phyloP scores from a whole-genome alignment of 2,888 invertebrate genomes.

The Phaedon cochleariae region DNA sequence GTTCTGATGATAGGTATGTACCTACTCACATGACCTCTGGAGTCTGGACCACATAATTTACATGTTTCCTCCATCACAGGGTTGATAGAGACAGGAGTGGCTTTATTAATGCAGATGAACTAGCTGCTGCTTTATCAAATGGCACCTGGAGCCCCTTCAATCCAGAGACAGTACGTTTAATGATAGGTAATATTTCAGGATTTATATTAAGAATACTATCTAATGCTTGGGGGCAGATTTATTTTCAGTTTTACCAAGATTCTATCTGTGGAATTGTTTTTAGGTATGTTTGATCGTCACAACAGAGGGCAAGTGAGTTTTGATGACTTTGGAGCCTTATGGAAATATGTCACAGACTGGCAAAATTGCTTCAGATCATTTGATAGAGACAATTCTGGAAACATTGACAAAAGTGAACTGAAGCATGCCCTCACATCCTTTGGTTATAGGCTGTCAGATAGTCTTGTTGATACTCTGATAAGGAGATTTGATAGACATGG shows the following conservation, averaged over 20 bases:
- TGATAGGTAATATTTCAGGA: constrained; percentile 79
- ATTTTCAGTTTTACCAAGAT: no score
- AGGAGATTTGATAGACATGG: constrained; percentile 94
- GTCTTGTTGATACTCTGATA: constrained; percentile 80
- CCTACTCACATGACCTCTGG: neutral
- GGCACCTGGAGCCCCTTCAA: constrained; percentile 98
- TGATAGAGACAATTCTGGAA: constrained; percentile 91
- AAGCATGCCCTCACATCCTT: constrained; percentile 89
- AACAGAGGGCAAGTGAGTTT: constrained; percentile 90
- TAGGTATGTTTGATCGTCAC: constrained; percentile 92
- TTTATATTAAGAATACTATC: neutral
- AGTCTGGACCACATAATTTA: neutral
- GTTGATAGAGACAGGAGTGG: constrained; percentile 88
- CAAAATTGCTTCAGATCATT: constrained; percentile 94
- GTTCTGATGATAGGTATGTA: neutral
- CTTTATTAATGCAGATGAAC: constrained; percentile 85
- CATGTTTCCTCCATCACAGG: constrained; percentile 59
- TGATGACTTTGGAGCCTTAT: constrained; percentile 93
- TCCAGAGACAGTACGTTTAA: constrained; percentile 93
- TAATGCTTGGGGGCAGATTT: no score
- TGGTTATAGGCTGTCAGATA: constrained; percentile 86
- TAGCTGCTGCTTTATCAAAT: constrained; percentile 92
- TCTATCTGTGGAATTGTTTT: no score
- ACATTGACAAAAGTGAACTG: constrained; percentile 89
- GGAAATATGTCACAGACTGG: constrained; percentile 99